Conservation (phyloP, 2,888 invertebrate genomes). For the Chymomyza caudatula region DNA sequence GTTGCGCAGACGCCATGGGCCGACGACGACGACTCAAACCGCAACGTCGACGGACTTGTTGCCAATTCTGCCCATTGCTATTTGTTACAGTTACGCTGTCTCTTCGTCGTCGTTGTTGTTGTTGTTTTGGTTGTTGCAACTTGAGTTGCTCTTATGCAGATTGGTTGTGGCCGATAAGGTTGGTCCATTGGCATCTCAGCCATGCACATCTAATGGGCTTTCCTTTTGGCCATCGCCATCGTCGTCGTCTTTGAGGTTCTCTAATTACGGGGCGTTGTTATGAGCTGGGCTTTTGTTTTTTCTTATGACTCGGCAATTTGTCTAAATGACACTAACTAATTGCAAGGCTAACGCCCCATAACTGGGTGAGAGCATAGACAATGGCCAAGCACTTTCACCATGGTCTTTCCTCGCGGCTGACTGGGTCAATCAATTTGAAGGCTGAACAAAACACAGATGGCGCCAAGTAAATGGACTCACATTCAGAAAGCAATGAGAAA, state of each 20-base stretch:
- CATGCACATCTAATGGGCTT: conserved; percentile 60
- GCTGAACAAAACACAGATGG: neutral
- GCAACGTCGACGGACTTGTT: neutral
- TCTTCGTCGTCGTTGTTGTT: neutral
- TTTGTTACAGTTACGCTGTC: neutral
- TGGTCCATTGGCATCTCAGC: neutral
- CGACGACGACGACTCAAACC: conserved; percentile 27
- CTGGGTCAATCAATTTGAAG: neutral
- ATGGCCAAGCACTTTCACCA: conserved; percentile 53
- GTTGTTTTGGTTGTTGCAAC: neutral
- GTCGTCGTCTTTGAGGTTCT: conserved; percentile 10
- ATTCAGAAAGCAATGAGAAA: too few relatives aligned
- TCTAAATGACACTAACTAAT: conserved; percentile 70
- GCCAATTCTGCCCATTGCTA: neutral
- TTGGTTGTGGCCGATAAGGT: neutral
- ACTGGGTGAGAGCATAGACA: conserved; percentile 49
- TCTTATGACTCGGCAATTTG: conserved; percentile 50
- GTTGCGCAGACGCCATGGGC: conserved; percentile 70
- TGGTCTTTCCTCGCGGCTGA: neutral
- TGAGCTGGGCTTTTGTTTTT: conserved; percentile 3
- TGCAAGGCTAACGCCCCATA: conserved; percentile 68
- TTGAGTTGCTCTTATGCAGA: neutral
- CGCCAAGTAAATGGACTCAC: too few relatives aligned
- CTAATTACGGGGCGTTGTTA: conserved; percentile 51
- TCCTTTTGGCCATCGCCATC: conserved; percentile 53